phyloP scores from a whole-genome alignment of 1,140 invertebrate species.

The Drosophila takahashii region DNA sequence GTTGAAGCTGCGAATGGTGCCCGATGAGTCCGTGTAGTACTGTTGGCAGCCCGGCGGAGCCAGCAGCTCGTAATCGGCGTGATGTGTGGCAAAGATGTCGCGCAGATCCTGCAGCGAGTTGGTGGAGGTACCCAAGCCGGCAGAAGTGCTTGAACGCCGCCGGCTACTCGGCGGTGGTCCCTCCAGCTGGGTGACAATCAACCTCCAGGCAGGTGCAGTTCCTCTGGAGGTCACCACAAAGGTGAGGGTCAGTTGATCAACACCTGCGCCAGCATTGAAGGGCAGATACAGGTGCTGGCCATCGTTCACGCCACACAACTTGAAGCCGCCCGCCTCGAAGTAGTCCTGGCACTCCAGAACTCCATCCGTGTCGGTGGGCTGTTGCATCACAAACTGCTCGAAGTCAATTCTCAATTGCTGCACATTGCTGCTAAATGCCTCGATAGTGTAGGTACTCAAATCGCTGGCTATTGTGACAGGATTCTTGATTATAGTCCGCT shows the following conservation, averaged over 20 bases:
- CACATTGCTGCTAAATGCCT: constrained; percentile 85
- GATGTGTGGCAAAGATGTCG: constrained; percentile 72
- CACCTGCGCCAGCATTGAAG: constrained; percentile 69
- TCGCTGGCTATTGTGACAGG: constrained; percentile 42
- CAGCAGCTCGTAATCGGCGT: constrained; percentile 72
- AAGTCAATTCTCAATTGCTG: constrained; percentile 91
- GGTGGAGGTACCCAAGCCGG: constrained; percentile 22
- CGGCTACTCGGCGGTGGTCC: constrained; percentile 72
- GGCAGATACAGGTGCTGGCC: constrained; percentile 88
- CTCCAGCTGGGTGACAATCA: constrained; percentile 88
- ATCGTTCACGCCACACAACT: constrained; percentile 91
- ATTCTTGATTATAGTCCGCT: constrained; percentile 64
- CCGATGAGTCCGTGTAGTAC: constrained; percentile 87
- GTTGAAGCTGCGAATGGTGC: constrained; percentile 88
- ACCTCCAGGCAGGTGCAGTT: constrained; percentile 85
- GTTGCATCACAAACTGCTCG: constrained; percentile 89
- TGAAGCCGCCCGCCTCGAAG: constrained; percentile 85
- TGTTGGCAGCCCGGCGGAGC: constrained; percentile 88
- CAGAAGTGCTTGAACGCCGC: constrained; percentile 27
- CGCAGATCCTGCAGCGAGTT: constrained; percentile 74
- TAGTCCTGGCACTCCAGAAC: constrained; percentile 86
- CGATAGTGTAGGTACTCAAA: constrained; percentile 66
- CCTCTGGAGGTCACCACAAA: constrained; percentile 55
- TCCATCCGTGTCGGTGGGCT: constrained; percentile 85
- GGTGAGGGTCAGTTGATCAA: constrained; percentile 57